phyloP scores from a whole-genome alignment of 2,113 vertebrate genomes.

The Cercocebus atys region DNA sequence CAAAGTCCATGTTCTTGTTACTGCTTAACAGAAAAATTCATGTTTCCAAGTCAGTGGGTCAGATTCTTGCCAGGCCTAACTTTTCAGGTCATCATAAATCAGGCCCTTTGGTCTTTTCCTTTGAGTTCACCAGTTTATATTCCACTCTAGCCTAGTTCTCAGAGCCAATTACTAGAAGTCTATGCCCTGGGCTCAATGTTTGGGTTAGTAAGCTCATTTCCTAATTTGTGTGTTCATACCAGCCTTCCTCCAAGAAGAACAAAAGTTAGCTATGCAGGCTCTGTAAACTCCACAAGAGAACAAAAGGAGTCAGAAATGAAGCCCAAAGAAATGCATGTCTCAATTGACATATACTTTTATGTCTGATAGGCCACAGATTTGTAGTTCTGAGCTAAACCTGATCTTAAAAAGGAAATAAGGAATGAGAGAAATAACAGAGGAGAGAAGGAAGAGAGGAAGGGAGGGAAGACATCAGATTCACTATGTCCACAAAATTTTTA shows the following conservation, averaged over 20 bases:
- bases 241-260: neutral
- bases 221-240: neutral
- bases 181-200: neutral
- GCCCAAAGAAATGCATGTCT: neutral
- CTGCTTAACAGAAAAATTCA: neutral
- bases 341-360: neutral
- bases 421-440: rapidly evolving
- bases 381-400: neutral
- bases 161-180: neutral
- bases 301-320: neutral
- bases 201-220: neutral
- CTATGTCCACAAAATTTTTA: neutral
- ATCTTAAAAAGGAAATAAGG: neutral
- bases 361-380: neutral
- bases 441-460: too few relatives aligned
- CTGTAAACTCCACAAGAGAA: neutral
- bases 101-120: neutral
- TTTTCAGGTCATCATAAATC: neutral
- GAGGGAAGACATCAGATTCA: neutral
- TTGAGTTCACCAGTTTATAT: neutral
- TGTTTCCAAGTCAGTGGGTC: neutral
- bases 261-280: slow-evolving; percentile 25
- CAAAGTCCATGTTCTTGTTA: neutral
- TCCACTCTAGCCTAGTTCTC: neutral
- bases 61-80: neutral